Conservation (phyloP, 2,888 invertebrate genomes). For the Scelioninae gen. 2 region DNA sequence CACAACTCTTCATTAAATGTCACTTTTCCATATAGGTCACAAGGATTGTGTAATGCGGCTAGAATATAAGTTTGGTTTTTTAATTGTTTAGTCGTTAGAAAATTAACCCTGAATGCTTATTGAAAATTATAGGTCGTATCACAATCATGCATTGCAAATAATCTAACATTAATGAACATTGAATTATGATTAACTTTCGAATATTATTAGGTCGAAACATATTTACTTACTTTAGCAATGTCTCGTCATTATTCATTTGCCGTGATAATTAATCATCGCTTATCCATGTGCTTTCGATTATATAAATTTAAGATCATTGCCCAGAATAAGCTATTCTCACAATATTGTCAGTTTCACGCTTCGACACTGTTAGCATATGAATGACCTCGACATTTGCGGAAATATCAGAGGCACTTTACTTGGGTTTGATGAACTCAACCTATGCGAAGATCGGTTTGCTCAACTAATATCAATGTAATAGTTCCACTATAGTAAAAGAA, state of each 20-base stretch:
- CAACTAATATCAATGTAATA: constrained; percentile 11
- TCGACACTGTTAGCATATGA: constrained; percentile 52
- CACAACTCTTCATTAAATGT: no score
- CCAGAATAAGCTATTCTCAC: constrained; percentile 36
- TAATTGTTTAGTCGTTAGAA: no score
- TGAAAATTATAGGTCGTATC: no score
- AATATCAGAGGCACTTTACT: constrained; percentile 58
- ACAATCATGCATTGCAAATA: no score
- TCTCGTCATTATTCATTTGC: background rate
- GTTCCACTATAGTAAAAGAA: constrained; percentile 16
- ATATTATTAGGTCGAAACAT: background rate
- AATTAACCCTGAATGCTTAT: no score
- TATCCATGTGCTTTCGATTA: constrained; percentile 35
- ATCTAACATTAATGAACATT: no score
- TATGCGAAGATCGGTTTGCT: constrained; percentile 16
- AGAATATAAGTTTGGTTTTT: no score
- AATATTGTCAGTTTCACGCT: constrained; percentile 61
- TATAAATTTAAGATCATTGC: constrained; percentile 58
- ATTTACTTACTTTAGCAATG: background rate
- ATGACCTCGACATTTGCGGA: constrained; percentile 68
- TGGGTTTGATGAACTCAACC: constrained; percentile 62
- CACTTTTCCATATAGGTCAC: no score
- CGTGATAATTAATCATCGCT: constrained; percentile 31
- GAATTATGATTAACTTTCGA: no score
- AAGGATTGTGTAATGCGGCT: no score